Evolutionary conservation across 2,888 invertebrate genomes (phyloP), one percentile per base, ranked within the genome.

Genomic region (Hoplodrina ambigua): DNA sequence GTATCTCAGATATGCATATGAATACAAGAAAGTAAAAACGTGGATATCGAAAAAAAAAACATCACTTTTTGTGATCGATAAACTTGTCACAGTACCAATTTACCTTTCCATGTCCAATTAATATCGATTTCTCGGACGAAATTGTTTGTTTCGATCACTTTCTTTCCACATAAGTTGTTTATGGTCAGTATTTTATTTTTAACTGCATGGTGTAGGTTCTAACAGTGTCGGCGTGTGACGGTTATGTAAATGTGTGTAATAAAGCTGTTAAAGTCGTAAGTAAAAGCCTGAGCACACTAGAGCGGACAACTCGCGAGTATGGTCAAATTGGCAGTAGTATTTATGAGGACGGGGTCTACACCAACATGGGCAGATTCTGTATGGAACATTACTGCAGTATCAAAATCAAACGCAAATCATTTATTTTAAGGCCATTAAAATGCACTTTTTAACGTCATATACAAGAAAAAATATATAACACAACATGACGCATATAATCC

Each of bases 51-150:
- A 25, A 25, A 25, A 25, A 25, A 25, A 25, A 60, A 71, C 41
- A 20, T 33, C 53, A 62, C 71, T 20, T n/a, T 61, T 49, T 20
- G 19, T 70, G 50, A 81, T 73, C 61, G 69, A 69, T 69, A 74
- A 81, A 63, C 33, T 57, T 20, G 50, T 77, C 52, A 50, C 52
- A 37, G 54, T 57, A 58, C 44, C 56, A 44, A 73, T 62, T 64
- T 59, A 59, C 62, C 60, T 77, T 41, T 54, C n/a, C 65, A 13
- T 54, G 33, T 62, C 66, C 67, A 84, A 86, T 87, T 85, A 84
- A 88, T 85, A 87, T 86, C 84, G 86, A 86, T 90, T 88, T 90
- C 88, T 83, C 88, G 83, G 76, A 75, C 75, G 78, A 84, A 85
- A 85, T 86, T 75, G 80, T 84, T 80, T 44, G 37, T 68, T 72